A percentile compares a stretch with the other conserved stretches of the same genome.
phyloP scores from a whole-genome alignment of 2,797 vertebrate genomes.

The Liparis tanakae region DNA sequence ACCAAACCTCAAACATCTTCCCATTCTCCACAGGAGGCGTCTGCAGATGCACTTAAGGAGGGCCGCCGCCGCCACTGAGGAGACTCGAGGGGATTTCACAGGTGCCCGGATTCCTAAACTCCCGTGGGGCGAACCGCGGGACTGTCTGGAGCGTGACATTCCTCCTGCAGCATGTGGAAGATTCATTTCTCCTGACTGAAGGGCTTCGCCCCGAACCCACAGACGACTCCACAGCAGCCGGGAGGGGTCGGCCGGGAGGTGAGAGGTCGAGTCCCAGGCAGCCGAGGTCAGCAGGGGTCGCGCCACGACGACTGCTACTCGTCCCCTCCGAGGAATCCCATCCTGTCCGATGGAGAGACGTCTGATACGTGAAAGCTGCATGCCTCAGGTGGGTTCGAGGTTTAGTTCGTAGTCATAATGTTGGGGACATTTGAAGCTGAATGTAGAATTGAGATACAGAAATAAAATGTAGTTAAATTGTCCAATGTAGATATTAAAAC shows the following conservation, averaged over 20 bases:
- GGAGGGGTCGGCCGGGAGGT: constrained; percentile 31
- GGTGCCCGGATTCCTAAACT: constrained; percentile 65
- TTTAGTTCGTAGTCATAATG: neutral
- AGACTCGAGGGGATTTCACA: constrained; percentile 61
- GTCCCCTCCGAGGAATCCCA: constrained; percentile 41
- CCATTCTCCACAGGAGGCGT: neutral
- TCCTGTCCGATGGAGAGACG: constrained; percentile 17
- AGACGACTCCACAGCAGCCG: constrained; percentile 31
- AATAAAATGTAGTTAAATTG: neutral
- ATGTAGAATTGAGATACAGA: neutral
- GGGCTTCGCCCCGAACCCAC: constrained; percentile 21
- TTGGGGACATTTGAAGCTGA: neutral
- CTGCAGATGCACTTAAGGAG: constrained; percentile 33
- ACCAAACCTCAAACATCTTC: constrained; percentile 16
- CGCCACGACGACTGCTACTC: neutral
- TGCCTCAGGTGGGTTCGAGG: neutral
- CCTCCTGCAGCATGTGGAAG: constrained; percentile 61
- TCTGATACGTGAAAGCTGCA: neutral
- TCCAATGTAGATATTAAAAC: neutral
- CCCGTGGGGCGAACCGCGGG: constrained; percentile 32
- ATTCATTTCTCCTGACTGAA: constrained; percentile 62
- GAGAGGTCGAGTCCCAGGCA: constrained; percentile 53
- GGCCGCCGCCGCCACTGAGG: constrained; percentile 2
- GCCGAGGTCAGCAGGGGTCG: constrained; percentile 42
- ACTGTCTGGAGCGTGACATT: constrained; percentile 62